Percentiles rank a stretch among this genome's conserved stretches.
These are phyloP conservation scores for Anas acuta DNA, from an alignment of 2,797 vertebrate species.

Conservation along the genomic window DNA sequence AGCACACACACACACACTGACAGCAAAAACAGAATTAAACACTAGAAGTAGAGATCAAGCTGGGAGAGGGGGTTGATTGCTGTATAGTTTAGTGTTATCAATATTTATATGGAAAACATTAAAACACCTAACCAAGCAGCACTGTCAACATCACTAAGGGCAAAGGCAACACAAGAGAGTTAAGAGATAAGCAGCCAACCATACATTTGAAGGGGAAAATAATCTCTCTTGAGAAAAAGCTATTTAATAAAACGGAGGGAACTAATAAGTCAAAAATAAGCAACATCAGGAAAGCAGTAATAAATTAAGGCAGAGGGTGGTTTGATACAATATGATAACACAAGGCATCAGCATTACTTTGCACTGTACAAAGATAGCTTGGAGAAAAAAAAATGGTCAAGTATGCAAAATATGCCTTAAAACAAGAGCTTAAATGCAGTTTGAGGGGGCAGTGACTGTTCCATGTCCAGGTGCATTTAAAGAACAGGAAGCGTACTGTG, in stretches of 20 bases:
- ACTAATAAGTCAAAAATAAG: neutral
- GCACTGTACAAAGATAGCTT: neutral
- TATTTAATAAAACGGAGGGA: neutral
- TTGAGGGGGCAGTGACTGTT: neutral
- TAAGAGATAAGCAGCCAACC: neutral
- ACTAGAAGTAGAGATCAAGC: neutral
- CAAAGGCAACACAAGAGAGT: neutral
- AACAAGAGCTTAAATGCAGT: neutral
- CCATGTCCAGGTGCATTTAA: neutral
- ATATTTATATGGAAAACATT: constrained; percentile 1
- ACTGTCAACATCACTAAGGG: neutral
- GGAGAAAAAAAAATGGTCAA: fast-evolving
- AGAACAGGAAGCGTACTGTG: neutral
- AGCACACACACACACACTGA: neutral
- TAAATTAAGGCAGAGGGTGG: neutral
- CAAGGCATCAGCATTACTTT: neutral
- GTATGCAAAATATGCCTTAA: neutral
- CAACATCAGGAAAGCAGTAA: neutral
- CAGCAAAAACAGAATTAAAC: neutral
- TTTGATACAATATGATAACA: neutral
- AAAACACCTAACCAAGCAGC: neutral
- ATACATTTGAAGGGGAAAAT: neutral
- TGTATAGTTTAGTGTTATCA: neutral
- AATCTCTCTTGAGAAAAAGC: neutral
- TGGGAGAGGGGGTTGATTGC: too few relatives aligned